These are phyloP conservation scores for Drosophila kanekoi DNA, from an alignment of 2,888 invertebrate species.

Conservation along the genomic window DNA sequence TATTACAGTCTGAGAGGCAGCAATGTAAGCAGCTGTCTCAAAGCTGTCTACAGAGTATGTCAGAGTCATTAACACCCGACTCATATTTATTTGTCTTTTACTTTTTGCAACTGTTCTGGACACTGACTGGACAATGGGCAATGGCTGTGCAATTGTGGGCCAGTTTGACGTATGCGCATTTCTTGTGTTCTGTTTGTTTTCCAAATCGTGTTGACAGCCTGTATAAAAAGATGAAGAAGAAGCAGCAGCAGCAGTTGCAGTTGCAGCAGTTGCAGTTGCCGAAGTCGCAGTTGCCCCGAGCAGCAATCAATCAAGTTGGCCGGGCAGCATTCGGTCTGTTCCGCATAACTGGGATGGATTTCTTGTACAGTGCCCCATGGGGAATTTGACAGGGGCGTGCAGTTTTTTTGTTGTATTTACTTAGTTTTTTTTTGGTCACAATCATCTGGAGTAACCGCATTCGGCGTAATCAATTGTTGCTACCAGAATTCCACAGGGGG, in stretches of 20 bases:
- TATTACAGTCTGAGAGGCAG: too few relatives aligned
- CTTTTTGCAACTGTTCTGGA: conserved; percentile 35
- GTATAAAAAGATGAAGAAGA: conserved; percentile 29
- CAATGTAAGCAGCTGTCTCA: too few relatives aligned
- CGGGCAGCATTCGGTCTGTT: too few relatives aligned
- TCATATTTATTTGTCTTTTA: background rate
- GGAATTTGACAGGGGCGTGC: conserved; percentile 52
- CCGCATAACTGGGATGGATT: conserved; percentile 60
- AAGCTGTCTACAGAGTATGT: background rate
- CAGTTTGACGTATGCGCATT: conserved; percentile 72
- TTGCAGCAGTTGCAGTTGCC: too few relatives aligned
- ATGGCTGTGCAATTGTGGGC: conserved; percentile 77
- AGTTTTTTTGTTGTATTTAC: conserved; percentile 15
- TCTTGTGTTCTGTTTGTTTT: conserved; percentile 62
- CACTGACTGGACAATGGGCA: conserved; percentile 17
- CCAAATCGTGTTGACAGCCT: conserved; percentile 84
- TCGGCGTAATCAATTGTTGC: conserved; percentile 77
- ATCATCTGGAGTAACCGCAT: conserved; percentile 75
- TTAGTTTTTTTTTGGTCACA: conserved; percentile 7
- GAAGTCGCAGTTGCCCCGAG: conserved; percentile 34
- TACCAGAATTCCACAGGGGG: conserved; percentile 66
- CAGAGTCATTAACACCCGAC: background rate
- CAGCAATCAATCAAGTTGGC: conserved; percentile 80
- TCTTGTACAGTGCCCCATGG: conserved; percentile 66
- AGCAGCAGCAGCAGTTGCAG: conserved; percentile 5